phyloP scores from a whole-genome alignment of 2,797 vertebrate genomes.

The Sebastes oblongus region DNA sequence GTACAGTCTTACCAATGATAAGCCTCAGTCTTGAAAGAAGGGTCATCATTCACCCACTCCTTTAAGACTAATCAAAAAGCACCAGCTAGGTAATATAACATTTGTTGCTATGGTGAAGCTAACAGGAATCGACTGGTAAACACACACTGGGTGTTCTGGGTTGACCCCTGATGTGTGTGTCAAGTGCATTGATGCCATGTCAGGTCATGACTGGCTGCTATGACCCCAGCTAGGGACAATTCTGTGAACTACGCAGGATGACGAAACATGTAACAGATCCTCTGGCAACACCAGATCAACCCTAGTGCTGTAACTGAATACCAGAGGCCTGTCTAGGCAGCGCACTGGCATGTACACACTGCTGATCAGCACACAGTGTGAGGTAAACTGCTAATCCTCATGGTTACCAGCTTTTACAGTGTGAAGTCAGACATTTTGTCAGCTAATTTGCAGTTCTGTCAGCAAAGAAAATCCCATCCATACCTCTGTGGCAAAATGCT shows the following conservation, averaged over 20 bases:
- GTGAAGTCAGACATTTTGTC: background rate
- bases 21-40: conserved; percentile 26
- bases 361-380: background rate
- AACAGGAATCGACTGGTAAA: background rate
- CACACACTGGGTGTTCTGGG: background rate
- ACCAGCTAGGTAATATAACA: background rate
- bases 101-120: background rate
- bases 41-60: conserved; percentile 37
- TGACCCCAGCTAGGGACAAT: conserved; percentile 1
- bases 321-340: conserved; percentile 28
- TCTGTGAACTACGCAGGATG: conserved; percentile 12
- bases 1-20: conserved; percentile 36
- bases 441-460: background rate
- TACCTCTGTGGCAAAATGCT: background rate
- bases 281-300: conserved; percentile 25
- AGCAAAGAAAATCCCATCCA: background rate
- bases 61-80: conserved; percentile 39
- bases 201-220: conserved; percentile 21
- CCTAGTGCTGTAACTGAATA: conserved; percentile 56
- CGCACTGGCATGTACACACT: background rate
- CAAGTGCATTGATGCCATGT: background rate
- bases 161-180: background rate
- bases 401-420: background rate
- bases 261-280: conserved; percentile 58
- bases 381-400: background rate